These are phyloP conservation scores for Ostrea edulis DNA, from an alignment of 1,140 invertebrate species.

Conservation along the genomic window DNA sequence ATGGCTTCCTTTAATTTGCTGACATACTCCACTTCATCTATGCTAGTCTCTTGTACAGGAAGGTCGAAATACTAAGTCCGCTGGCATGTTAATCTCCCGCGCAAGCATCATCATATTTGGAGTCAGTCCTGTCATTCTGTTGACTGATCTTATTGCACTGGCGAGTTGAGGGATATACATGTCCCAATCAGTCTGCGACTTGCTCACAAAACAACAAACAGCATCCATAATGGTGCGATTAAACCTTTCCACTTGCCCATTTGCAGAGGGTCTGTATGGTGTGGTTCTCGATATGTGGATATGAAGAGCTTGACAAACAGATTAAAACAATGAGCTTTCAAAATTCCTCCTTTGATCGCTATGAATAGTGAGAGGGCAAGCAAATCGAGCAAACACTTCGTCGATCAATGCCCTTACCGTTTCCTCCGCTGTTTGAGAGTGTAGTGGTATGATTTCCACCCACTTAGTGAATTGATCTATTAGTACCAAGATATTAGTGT, in stretches of 20 bases:
- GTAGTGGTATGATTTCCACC: conserved; percentile 50
- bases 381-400: conserved; percentile 46
- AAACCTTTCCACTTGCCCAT: no score
- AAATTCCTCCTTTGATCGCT: no score
- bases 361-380: conserved; percentile 43
- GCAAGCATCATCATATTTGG: no score
- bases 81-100: no score
- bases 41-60: no score
- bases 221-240: no score
- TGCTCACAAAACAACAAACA: conserved; percentile 44
- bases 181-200: conserved; percentile 39
- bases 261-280: no score
- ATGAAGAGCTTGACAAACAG: conserved; percentile 36
- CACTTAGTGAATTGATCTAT: conserved; percentile 56
- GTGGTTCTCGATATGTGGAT: conserved; percentile 44
- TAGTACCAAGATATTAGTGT: conserved; percentile 48
- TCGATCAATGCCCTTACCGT: conserved; percentile 39
- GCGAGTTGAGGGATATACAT: conserved; percentile 36
- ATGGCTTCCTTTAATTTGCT: no score
- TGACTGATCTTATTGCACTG: conserved; percentile 20
- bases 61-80: no score
- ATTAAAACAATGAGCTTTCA: conserved; percentile 42
- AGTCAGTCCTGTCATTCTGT: conserved; percentile 37
- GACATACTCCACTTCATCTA: no score
- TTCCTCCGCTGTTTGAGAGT: conserved; percentile 47